Evolutionary conservation across 2,113 vertebrate species (phyloP).

Genomic region (Notothenia coriiceps): DNA sequence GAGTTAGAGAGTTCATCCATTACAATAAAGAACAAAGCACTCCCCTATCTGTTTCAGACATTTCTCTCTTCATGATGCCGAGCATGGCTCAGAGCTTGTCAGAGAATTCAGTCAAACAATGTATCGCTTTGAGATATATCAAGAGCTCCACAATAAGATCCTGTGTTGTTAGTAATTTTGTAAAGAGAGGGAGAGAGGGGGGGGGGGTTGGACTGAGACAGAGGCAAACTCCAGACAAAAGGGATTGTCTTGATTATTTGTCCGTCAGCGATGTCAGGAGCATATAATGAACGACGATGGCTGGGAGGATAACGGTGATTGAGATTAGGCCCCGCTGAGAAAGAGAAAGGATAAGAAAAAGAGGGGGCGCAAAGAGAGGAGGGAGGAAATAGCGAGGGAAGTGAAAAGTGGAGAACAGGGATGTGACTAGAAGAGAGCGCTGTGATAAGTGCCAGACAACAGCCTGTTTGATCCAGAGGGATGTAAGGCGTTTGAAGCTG

Average conservation of each 20-base stretch:
- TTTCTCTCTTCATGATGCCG: constrained; percentile 58
- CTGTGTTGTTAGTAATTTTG: constrained; percentile 57
- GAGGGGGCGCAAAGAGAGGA: constrained; percentile 50
- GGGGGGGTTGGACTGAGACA: constrained; percentile 10
- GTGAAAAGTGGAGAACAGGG: constrained; percentile 64
- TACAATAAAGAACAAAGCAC: constrained; percentile 71
- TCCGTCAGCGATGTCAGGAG: constrained; percentile 64
- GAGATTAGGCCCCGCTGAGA: constrained; percentile 74
- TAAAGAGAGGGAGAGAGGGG: constrained; percentile 34
- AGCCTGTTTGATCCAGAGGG: constrained; percentile 84
- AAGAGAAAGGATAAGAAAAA: constrained; percentile 31
- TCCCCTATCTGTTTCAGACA: constrained; percentile 65
- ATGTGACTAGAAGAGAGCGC: constrained; percentile 67
- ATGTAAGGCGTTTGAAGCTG: constrained; percentile 84
- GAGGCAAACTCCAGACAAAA: constrained; percentile 74
- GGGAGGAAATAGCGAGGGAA: constrained; percentile 14
- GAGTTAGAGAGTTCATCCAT: constrained; percentile 72
- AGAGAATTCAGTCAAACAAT: constrained; percentile 65
- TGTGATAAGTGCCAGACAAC: constrained; percentile 80
- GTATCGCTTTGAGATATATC: constrained; percentile 59
- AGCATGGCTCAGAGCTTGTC: constrained; percentile 62
- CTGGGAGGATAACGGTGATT: constrained; percentile 66
- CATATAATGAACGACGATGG: constrained; percentile 54
- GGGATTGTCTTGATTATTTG: constrained; percentile 76
- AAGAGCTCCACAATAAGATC: constrained; percentile 64